These are phyloP conservation scores for Centropyge bicolor DNA, from an alignment of 2,797 vertebrate genomes.

Conservation along the genomic window DNA sequence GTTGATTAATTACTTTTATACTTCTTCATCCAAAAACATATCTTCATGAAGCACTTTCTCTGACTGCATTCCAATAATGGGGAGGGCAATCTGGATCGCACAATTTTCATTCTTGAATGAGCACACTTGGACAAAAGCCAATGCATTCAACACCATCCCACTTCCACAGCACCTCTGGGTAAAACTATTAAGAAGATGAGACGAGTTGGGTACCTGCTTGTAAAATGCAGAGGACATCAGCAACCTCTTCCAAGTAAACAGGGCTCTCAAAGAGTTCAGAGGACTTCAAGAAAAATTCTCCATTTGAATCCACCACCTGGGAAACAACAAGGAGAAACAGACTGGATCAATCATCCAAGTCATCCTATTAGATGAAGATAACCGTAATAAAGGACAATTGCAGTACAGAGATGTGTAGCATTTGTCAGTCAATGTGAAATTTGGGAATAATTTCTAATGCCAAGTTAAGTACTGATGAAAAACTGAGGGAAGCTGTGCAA, in stretches of 20 bases:
- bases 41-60: not conserved
- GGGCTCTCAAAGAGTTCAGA: conserved; percentile 98
- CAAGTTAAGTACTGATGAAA: conserved; percentile 16
- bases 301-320: conserved; percentile 94
- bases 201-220: conserved; percentile 91
- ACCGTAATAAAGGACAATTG: conserved; percentile 10
- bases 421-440: conserved; percentile 21
- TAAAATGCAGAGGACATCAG: conserved; percentile 98
- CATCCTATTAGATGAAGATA: conserved; percentile 9
- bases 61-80: not conserved
- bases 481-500: conserved; percentile 8
- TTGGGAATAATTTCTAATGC: conserved; percentile 16
- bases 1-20: not conserved
- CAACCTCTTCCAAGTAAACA: conserved; percentile 97
- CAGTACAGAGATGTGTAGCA: conserved; percentile 6
- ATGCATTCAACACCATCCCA: not conserved
- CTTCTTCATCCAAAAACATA: not conserved
- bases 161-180: not conserved
- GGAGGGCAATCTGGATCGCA: not conserved
- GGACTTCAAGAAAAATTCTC: conserved; percentile 97
- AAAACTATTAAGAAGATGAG: conserved; percentile 2
- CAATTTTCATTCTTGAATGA: not conserved
- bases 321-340: conserved; percentile 43
- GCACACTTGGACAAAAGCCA: not conserved
- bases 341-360: not conserved